Evolutionary conservation across 2,888 invertebrate genomes (phyloP).

Genomic region (Idaea aversata): DNA sequence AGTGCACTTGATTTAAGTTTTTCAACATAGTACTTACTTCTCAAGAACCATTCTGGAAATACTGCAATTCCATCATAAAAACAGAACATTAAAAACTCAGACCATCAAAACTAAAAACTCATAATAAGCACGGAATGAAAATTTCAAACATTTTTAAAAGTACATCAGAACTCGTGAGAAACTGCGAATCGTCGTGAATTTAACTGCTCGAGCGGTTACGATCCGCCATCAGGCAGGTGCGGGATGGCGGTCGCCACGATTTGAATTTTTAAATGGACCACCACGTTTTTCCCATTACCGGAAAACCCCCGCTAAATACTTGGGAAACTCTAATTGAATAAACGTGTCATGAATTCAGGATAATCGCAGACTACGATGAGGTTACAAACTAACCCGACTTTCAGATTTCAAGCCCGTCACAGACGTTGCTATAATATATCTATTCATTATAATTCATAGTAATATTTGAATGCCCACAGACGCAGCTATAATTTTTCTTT

Average conservation of each 20-base stretch:
- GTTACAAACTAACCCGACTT: constrained; percentile 12
- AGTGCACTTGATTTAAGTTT: no score
- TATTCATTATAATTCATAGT: not conserved
- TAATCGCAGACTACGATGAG: constrained; percentile 25
- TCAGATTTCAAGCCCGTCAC: not conserved
- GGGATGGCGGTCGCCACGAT: constrained; percentile 24
- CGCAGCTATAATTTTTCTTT: not conserved
- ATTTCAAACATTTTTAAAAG: constrained; percentile 3
- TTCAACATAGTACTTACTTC: no score
- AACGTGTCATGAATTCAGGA: constrained; percentile 33
- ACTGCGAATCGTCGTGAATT: constrained; percentile 12
- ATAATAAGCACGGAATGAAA: not conserved
- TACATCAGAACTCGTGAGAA: constrained; percentile 5
- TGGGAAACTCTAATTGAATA: constrained; percentile 33
- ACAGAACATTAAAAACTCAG: not conserved
- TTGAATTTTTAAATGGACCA: constrained; percentile 34
- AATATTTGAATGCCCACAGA: not conserved
- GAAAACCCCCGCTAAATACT: constrained; percentile 6
- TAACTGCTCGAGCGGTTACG: constrained; percentile 12
- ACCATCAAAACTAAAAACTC: constrained; percentile 1
- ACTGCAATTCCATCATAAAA: not conserved
- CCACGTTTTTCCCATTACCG: constrained; percentile 32
- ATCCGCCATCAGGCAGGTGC: constrained; percentile 1
- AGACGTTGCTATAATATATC: not conserved
- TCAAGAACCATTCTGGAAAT: not conserved